Percentiles rank a stretch among this genome's conserved stretches.
These are phyloP conservation scores for Lutraria lutraria DNA, from an alignment of 2,888 invertebrate species.

Conservation along the genomic window DNA sequence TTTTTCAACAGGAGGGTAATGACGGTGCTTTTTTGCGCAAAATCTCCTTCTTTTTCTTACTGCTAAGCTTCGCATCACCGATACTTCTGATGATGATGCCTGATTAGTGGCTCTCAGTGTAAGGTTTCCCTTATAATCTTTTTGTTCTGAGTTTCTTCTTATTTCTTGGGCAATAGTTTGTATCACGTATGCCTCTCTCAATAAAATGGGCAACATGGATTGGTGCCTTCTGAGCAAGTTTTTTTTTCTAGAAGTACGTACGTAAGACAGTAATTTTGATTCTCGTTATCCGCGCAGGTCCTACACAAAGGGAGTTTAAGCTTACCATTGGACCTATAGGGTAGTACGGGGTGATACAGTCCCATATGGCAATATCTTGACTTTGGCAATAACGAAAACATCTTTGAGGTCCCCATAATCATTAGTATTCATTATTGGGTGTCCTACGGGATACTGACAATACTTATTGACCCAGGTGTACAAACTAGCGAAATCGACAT, in stretches of 20 bases:
- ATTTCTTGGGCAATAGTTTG: no score
- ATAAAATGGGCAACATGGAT: no score
- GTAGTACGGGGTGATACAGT: slow-evolving; percentile 82
- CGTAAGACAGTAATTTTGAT: slow-evolving; percentile 76
- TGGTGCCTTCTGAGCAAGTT: no score
- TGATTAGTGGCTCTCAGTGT: no score
- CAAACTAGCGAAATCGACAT: slow-evolving; percentile 71
- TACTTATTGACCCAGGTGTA: slow-evolving; percentile 79
- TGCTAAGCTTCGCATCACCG: no score
- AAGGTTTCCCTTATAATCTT: no score
- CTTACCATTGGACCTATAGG: slow-evolving; percentile 75
- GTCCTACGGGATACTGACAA: slow-evolving; percentile 73
- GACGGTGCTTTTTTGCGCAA: not conserved
- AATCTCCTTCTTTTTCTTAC: no score
- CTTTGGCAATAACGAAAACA: slow-evolving; percentile 76
- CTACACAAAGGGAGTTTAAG: no score
- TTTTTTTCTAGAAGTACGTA: no score
- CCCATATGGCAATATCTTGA: slow-evolving; percentile 72
- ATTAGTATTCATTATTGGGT: slow-evolving; percentile 70
- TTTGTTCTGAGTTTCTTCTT: no score
- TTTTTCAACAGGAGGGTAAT: slow-evolving; percentile 25
- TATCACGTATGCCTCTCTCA: no score
- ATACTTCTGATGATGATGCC: not conserved
- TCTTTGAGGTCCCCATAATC: slow-evolving; percentile 60
- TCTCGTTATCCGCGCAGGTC: slow-evolving; percentile 70